Base-by-base conservation (phyloP, 2,113 vertebrate species). In the Acanthisitta chloris region DNA sequence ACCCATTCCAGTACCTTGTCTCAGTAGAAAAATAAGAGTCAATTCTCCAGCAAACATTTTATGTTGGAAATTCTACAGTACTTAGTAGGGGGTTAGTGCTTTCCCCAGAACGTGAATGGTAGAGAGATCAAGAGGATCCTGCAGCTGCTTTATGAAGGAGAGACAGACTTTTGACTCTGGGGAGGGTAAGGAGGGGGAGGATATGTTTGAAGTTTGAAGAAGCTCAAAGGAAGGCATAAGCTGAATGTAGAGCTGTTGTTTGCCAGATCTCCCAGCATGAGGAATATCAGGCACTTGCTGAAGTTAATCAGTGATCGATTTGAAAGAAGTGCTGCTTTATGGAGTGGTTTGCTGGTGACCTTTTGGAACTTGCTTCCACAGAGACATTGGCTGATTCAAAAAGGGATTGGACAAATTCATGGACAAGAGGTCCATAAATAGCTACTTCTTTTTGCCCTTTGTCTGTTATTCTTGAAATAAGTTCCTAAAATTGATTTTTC, bases 61-160 rank as follows among this genome's bases (percentile, higher is more conserved):
- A 6, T 59, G 1, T 70, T 91, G 26, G 49, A 62, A 96, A 88
- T 86, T 86, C 34, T 55, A 33, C n/a, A 48, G 2, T 45, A 42
- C 34, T 61, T 43, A 23, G 38, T 59, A 84, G 38, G 17, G 24
- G 12, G 66, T 95, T 87, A 89, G 48, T 51, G 34, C 45, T 92
- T 94, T 94, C 73, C 16, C 21, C 36, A 58, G 81, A 42, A 76
- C 17, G 18, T 73, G 66, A 90, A 86, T 82, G 59, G 49, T 42
- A 86, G 45, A 86, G 74, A 86, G 82, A 96, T 92, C 90, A 88
- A 93, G 92, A 84, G 52, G 33, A 86, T 88, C 33, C 79, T 96
- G 52, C 71, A 92, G 58, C 70, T 94, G 62, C 54, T 90, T 94
- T 92, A 65, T 69, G 90, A 90, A n/a, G 81, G 62, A 57, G 61